Conservation (phyloP, 2,797 vertebrate genomes). For the Hephaestus fuliginosus region DNA sequence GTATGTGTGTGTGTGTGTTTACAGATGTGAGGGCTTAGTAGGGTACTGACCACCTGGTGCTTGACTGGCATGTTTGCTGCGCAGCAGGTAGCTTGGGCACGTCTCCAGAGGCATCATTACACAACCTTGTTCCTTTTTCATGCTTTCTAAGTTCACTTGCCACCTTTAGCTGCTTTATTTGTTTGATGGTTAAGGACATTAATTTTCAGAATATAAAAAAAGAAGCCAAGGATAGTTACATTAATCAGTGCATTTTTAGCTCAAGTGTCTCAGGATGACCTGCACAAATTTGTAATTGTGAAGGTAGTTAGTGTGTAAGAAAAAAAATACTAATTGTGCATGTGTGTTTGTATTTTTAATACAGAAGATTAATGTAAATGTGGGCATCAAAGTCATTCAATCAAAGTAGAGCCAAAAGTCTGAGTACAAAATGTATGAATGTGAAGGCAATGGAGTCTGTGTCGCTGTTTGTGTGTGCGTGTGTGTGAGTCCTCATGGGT, state of each 20-base stretch:
- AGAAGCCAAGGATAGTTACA: conserved; percentile 15
- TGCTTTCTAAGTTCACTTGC: conserved; percentile 36
- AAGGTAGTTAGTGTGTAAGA: not conserved
- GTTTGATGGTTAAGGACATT: conserved; percentile 54
- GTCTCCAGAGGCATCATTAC: conserved; percentile 64
- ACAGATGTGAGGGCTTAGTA: conserved; percentile 66
- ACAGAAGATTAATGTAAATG: conserved; percentile 19
- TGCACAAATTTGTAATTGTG: conserved; percentile 18
- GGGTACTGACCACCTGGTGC: conserved; percentile 70
- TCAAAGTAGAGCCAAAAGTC: conserved; percentile 1
- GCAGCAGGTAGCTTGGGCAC: conserved; percentile 55
- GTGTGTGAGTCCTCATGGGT: conserved; percentile 31
- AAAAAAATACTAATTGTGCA: conserved; percentile 8
- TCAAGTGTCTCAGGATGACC: conserved; percentile 7
- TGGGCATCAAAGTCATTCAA: conserved; percentile 16
- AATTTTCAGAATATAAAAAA: conserved; percentile 27
- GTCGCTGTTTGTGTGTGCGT: conserved; percentile 16
- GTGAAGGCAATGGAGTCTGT: conserved; percentile 21
- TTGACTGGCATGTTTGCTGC: conserved; percentile 75
- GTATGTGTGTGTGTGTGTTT: conserved; percentile 37
- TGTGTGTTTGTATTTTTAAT: not conserved
- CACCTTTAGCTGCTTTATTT: conserved; percentile 30
- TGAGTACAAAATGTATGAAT: conserved; percentile 17
- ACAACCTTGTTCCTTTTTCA: conserved; percentile 58
- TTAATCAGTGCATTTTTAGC: conserved; percentile 35